Evolutionary conservation across 1,140 invertebrate species (phyloP).

Genomic region (Lucilia sericata): DNA sequence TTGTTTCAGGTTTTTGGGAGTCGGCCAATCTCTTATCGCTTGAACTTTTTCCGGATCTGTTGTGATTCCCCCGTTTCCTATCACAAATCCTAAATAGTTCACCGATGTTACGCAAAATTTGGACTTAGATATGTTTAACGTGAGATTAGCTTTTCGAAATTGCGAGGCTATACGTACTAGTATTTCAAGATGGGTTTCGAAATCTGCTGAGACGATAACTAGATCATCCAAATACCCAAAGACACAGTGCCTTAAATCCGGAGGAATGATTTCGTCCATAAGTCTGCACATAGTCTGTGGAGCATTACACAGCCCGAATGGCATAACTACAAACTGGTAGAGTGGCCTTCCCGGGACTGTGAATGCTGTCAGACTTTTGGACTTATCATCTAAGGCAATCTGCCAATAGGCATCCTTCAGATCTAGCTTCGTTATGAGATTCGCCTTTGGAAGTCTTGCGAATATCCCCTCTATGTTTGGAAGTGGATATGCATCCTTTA

Average conservation of each 20-base stretch:
- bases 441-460: not conserved
- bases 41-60: not conserved
- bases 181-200: no score
- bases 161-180: no score
- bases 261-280: conserved; percentile 15
- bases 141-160: not conserved
- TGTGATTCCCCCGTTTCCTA: not conserved
- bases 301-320: no score
- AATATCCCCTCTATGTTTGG: no score
- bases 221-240: no score
- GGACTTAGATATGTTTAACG: not conserved
- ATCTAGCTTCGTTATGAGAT: not conserved
- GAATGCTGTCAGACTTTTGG: not conserved
- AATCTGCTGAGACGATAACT: not conserved
- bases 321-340: no score
- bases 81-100: not conserved
- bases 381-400: not conserved
- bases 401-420: conserved; percentile 31
- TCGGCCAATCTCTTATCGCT: not conserved
- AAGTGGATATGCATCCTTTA: not conserved
- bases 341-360: no score
- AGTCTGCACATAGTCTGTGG: not conserved
- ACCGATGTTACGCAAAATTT: not conserved
- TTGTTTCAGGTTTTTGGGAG: not conserved
- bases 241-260: not conserved